phyloP scores from a whole-genome alignment of 2,797 vertebrate species.

The Mycteria americana region DNA sequence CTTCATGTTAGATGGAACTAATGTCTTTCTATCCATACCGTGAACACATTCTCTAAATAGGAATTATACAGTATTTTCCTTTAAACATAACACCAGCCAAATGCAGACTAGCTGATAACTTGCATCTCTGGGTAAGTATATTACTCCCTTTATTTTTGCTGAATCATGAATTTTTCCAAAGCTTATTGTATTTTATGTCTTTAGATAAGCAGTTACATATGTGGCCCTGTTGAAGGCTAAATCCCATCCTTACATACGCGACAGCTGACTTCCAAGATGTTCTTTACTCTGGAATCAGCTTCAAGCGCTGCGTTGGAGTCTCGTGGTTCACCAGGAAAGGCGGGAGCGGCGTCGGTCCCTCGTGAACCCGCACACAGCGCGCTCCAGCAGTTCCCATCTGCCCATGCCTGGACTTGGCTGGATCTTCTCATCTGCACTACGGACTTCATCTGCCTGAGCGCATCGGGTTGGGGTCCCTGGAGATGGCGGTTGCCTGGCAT shows the following conservation, averaged over 20 bases:
- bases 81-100: slow-evolving; percentile 47
- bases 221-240: slow-evolving; percentile 41
- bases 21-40: slow-evolving; percentile 34
- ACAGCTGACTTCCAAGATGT: slow-evolving; percentile 28
- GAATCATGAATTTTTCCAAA: slow-evolving; percentile 53
- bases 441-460: background rate
- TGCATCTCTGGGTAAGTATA: background rate
- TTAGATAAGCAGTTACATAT: slow-evolving; percentile 62
- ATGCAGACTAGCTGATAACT: slow-evolving; percentile 28
- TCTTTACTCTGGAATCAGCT: slow-evolving; percentile 34
- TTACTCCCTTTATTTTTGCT: slow-evolving; percentile 19
- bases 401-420: background rate
- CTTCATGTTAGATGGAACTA: slow-evolving; percentile 57
- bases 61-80: slow-evolving; percentile 55
- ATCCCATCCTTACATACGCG: background rate
- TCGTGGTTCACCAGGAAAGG: background rate
- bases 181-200: slow-evolving; percentile 56
- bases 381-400: background rate
- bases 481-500: background rate
- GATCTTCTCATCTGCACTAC: background rate
- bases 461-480: fast-evolving
- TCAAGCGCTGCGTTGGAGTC: background rate
- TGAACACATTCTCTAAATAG: slow-evolving; percentile 47
- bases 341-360: background rate
- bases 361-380: background rate